These are phyloP conservation scores for Macrosiphum euphorbiae DNA, from an alignment of 2,888 invertebrate species.

Conservation along the genomic window DNA sequence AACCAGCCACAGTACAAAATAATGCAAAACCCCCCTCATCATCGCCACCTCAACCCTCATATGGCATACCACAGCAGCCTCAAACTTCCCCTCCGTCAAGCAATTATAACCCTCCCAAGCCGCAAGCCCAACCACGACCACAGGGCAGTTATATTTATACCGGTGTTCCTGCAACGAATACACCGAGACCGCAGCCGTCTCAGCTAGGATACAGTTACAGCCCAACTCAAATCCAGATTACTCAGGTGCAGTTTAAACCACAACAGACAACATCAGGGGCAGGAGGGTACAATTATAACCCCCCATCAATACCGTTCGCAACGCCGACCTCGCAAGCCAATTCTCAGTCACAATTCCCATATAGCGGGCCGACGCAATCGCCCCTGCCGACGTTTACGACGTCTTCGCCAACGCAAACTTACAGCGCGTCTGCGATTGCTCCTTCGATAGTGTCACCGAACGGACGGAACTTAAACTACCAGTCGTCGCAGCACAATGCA, in stretches of 20 bases:
- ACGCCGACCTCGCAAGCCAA: not conserved
- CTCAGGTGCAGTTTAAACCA: constrained; percentile 41
- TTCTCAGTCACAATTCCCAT: constrained; percentile 37
- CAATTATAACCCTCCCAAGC: not conserved
- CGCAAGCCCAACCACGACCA: constrained; percentile 11
- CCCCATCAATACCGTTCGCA: constrained; percentile 42
- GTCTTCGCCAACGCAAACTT: constrained; percentile 27
- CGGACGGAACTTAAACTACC: constrained; percentile 12
- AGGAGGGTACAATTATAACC: constrained; percentile 23
- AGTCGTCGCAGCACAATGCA: not conserved
- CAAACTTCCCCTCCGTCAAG: not conserved
- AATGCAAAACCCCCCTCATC: not conserved
- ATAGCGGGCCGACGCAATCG: constrained; percentile 66
- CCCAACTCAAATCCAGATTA: constrained; percentile 28
- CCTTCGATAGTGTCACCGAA: not conserved
- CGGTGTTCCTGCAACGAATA: constrained; percentile 6
- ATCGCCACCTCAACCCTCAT: not conserved
- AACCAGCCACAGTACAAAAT: not conserved
- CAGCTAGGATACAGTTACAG: constrained; percentile 45
- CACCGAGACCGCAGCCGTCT: constrained; percentile 7
- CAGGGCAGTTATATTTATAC: constrained; percentile 55
- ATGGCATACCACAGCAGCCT: constrained; percentile 2
- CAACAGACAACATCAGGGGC: not conserved
- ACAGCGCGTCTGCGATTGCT: constrained; percentile 1
- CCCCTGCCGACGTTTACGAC: constrained; percentile 65